Evolutionary conservation across 2,797 vertebrate species (phyloP).

Genomic region (Astyanax mexicanus): DNA sequence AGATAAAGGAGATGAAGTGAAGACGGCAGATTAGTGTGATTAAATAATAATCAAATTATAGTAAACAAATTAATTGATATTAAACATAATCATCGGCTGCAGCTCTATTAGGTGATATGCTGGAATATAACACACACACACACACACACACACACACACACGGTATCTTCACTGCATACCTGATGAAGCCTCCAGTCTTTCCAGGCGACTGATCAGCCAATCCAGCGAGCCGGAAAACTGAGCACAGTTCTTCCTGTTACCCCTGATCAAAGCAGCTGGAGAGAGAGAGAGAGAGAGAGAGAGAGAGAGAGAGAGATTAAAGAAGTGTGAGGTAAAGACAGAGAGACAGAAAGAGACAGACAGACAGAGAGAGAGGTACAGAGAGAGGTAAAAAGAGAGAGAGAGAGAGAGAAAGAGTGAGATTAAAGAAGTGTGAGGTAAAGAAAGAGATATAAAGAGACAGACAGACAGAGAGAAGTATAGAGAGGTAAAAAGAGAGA

Average conservation of each 20-base stretch:
- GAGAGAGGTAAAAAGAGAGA: constrained; percentile 39
- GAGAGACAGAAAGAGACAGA: no score
- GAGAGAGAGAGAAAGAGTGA: background rate
- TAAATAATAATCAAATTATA: no score
- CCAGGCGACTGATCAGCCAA: constrained; percentile 94
- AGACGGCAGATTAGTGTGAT: no score
- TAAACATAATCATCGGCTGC: no score
- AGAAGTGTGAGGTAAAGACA: no score
- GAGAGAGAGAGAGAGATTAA: background rate
- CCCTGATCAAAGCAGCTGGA: constrained; percentile 92
- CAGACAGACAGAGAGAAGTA: no score
- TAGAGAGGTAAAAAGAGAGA: constrained; percentile 39
- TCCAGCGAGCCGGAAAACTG: constrained; percentile 95
- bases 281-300: constrained; percentile 19
- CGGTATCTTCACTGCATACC: constrained; percentile 74
- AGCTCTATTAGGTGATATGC: no score
- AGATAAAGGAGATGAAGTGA: no score
- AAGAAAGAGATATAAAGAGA: no score
- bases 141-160: background rate
- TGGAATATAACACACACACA: no score
- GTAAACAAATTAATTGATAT: no score
- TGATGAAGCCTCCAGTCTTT: constrained; percentile 93
- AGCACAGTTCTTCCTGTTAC: constrained; percentile 97
- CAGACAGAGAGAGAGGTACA: no score
- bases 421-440: background rate